Percentiles rank a stretch among this genome's conserved stretches.
Evolutionary conservation across 1,140 invertebrate genomes (phyloP).

Genomic region (Pogonognathellus flavescens): DNA sequence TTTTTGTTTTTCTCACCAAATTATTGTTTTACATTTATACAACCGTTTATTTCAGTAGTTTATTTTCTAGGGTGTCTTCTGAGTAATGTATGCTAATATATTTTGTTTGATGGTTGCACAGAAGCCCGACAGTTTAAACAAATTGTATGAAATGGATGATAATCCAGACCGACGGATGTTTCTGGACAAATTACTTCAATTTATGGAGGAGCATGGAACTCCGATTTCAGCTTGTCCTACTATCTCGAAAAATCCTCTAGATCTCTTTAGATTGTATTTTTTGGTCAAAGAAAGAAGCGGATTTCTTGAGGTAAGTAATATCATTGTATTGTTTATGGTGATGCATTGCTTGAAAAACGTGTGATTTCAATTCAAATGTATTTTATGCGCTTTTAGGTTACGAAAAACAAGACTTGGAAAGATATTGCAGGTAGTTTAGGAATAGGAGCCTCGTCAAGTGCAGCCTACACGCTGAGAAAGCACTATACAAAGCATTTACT

Average conservation of each 20-base stretch:
- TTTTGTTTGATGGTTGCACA: conserved; percentile 70
- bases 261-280: conserved; percentile 95
- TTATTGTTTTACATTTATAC: conserved; percentile 47
- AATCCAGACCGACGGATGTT: conserved; percentile 82
- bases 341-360: neutral
- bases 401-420: conserved; percentile 98
- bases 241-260: conserved; percentile 97
- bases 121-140: conserved; percentile 91
- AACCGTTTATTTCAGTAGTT: conserved; percentile 40
- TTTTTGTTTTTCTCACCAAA: conserved; percentile 52
- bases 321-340: neutral
- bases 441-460: conserved; percentile 95
- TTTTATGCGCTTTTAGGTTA: conserved; percentile 80
- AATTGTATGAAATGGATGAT: conserved; percentile 97
- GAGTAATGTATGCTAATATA: conserved; percentile 26
- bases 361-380: neutral
- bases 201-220: conserved; percentile 93
- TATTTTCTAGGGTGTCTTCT: conserved; percentile 19
- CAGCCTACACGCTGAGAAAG: conserved; percentile 95
- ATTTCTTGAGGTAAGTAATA: conserved; percentile 89
- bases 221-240: conserved; percentile 95
- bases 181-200: conserved; percentile 90
- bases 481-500: conserved; percentile 98
- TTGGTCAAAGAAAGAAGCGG: conserved; percentile 96
- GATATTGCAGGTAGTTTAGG: conserved; percentile 89